Conservation (phyloP, 2,797 vertebrate genomes). For the Neosalanx taihuensis region DNA sequence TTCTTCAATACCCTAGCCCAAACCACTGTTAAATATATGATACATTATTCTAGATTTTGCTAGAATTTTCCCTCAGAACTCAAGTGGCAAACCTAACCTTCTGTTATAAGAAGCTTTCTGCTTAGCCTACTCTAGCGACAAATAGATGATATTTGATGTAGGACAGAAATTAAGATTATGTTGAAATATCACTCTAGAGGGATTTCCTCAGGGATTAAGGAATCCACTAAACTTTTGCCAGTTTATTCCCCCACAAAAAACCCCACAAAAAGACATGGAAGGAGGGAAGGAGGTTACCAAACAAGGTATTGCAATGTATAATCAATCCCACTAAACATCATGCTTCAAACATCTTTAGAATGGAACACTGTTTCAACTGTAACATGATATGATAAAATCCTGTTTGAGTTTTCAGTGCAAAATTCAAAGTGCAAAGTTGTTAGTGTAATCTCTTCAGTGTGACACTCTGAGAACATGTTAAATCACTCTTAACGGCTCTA, state of each 20-base stretch:
- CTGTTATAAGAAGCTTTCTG: slow-evolving; percentile 14
- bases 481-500: background rate
- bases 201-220: slow-evolving; percentile 32
- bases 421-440: background rate
- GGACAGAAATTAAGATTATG: slow-evolving; percentile 32
- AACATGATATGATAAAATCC: background rate
- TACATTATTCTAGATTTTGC: background rate
- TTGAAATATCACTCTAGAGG: slow-evolving; percentile 38
- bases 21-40: too few species aligned
- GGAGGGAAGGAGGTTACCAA: background rate
- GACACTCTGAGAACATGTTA: background rate
- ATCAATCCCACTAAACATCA: background rate
- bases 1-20: too few species aligned
- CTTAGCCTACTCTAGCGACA: slow-evolving; percentile 17
- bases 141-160: slow-evolving; percentile 21
- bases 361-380: background rate
- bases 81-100: background rate
- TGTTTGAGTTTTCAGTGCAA: background rate
- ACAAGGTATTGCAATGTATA: background rate
- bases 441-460: background rate
- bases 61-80: background rate
- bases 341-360: background rate
- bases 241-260: slow-evolving; percentile 11
- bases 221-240: slow-evolving; percentile 6
- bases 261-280: background rate